Evolutionary conservation across 2,888 invertebrate genomes (phyloP).

Genomic region (Tolmerus cingulatus): DNA sequence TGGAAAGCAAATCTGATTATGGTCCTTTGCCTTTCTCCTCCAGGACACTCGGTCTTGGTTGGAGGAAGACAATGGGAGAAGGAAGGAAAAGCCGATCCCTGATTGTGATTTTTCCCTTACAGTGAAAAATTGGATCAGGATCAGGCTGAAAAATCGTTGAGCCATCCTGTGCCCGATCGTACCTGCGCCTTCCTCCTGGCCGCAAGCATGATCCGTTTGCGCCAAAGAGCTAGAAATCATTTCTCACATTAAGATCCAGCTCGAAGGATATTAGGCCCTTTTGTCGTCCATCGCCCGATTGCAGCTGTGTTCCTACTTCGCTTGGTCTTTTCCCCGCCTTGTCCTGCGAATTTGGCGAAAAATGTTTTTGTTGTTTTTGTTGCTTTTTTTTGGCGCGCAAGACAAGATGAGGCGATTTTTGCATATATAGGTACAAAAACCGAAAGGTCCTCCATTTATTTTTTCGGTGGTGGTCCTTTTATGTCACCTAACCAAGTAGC

Average conservation of each 20-base stretch:
- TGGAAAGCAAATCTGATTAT: constrained; percentile 42
- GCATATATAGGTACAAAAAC: background rate
- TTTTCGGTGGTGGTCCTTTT: constrained; percentile 24
- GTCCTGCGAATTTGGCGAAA: background rate
- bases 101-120: background rate
- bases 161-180: background rate
- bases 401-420: constrained; percentile 6
- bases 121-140: constrained; percentile 19
- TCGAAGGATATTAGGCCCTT: constrained; percentile 43
- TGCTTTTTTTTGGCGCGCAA: constrained; percentile 38
- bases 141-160: background rate
- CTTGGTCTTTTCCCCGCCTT: background rate
- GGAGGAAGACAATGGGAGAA: background rate
- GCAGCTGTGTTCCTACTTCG: constrained; percentile 42
- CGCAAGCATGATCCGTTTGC: background rate
- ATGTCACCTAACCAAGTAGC: background rate
- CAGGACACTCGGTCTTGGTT: background rate
- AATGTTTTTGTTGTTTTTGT: no score
- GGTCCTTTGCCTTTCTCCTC: constrained; percentile 20
- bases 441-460: background rate
- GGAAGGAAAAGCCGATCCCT: background rate
- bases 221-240: background rate
- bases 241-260: constrained; percentile 45
- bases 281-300: constrained; percentile 23
- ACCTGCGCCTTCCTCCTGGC: background rate